Conservation (phyloP, 2,888 invertebrate species). For the Pterostichus madidus region DNA sequence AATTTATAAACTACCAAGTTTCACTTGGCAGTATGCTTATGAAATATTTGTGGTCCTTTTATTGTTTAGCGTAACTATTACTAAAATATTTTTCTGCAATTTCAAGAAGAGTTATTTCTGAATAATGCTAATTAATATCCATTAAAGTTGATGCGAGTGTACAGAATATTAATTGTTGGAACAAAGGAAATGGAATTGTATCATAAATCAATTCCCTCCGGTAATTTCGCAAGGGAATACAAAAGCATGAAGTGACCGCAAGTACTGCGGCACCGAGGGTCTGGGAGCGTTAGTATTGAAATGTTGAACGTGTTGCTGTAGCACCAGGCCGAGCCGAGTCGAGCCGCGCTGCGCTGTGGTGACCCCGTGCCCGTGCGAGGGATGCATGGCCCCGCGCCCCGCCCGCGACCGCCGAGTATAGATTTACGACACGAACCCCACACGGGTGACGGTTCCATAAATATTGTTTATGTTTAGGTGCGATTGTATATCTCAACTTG, state of each 20-base stretch:
- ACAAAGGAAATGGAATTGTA: slow-evolving; percentile 16
- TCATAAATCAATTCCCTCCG: slow-evolving; percentile 2
- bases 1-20: too few relatives aligned
- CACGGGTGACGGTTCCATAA: slow-evolving; percentile 77
- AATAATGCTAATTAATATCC: not conserved
- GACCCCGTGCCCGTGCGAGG: too few relatives aligned
- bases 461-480: slow-evolving; percentile 77
- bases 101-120: not conserved
- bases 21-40: too few relatives aligned
- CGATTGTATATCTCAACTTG: slow-evolving; percentile 71
- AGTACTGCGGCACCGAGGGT: not conserved
- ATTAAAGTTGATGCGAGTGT: not conserved
- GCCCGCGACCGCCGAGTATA: slow-evolving; percentile 71
- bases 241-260: not conserved
- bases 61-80: too few relatives aligned
- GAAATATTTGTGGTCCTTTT: too few relatives aligned
- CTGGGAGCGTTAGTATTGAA: not conserved
- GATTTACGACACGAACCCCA: slow-evolving; percentile 77
- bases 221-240: slow-evolving; percentile 5
- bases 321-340: too few relatives aligned
- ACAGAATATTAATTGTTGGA: slow-evolving; percentile 5
- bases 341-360: too few relatives aligned
- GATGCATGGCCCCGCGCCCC: slow-evolving; percentile 11
- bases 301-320: too few relatives aligned
- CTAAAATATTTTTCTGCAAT: not conserved